Conservation (phyloP, 2,888 invertebrate species). For the Adelognathus sp. region DNA sequence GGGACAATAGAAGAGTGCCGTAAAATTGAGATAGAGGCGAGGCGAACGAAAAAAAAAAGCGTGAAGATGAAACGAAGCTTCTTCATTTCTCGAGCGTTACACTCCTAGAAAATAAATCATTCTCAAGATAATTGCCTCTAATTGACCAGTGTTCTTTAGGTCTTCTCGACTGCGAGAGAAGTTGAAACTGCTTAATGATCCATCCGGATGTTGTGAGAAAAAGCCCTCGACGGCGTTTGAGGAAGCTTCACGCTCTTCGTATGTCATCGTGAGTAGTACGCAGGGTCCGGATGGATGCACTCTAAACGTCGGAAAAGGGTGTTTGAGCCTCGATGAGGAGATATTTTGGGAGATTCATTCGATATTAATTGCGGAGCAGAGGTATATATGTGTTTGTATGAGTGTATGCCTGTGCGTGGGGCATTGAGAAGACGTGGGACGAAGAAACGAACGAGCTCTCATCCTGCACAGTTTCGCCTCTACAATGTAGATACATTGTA, state of each 20-base stretch:
- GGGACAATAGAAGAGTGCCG: constrained; percentile 8
- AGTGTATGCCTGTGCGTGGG: too few relatives aligned
- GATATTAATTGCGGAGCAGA: constrained; percentile 30
- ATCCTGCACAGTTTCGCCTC: constrained; percentile 2
- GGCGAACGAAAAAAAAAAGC: constrained; percentile 8
- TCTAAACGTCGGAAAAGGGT: not conserved
- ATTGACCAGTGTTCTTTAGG: constrained; percentile 2
- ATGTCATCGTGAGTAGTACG: not conserved
- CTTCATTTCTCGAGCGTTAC: not conserved
- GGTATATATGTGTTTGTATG: too few relatives aligned
- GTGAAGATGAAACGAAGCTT: not conserved
- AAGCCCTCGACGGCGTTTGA: not conserved
- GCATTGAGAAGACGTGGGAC: constrained; percentile 40
- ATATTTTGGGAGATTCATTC: constrained; percentile 18
- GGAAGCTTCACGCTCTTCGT: not conserved
- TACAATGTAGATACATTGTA: constrained; percentile 26
- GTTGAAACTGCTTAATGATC: not conserved
- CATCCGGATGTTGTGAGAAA: not conserved
- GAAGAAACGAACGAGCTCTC: constrained; percentile 34
- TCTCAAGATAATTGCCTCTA: constrained; percentile 9
- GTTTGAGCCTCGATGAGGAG: constrained; percentile 16
- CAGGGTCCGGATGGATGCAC: not conserved
- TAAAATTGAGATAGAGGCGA: not conserved
- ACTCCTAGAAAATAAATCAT: constrained; percentile 33
- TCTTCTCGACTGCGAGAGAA: not conserved